These are phyloP conservation scores for Hybos culiciformis DNA, from an alignment of 2,888 invertebrate species.

Conservation along the genomic window DNA sequence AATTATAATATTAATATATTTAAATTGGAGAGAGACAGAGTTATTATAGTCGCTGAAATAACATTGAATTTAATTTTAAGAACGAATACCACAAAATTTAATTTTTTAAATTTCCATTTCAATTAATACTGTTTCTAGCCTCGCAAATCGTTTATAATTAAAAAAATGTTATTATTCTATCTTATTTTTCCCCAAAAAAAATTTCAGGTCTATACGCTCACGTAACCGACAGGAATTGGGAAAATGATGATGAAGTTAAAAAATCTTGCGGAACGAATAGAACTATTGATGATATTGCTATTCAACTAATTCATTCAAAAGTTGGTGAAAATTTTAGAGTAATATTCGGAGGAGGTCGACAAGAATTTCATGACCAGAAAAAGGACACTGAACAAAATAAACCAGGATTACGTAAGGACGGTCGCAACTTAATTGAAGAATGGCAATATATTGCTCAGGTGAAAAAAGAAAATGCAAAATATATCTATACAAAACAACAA, in stretches of 20 bases:
- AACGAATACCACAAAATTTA: too few relatives aligned
- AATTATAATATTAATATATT: too few relatives aligned
- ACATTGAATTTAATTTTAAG: too few relatives aligned
- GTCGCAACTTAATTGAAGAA: conserved; percentile 47
- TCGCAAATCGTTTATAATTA: too few relatives aligned
- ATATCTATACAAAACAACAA: conserved; percentile 39
- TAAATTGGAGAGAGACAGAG: too few relatives aligned
- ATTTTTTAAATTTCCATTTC: too few relatives aligned
- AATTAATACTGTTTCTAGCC: too few relatives aligned
- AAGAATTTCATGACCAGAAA: conserved; percentile 45
- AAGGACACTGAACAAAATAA: conserved; percentile 39
- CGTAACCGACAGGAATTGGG: conserved; percentile 57
- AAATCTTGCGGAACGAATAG: conserved; percentile 32
- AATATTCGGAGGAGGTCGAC: conserved; percentile 63
- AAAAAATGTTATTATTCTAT: too few relatives aligned
- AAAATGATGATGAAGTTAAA: conserved; percentile 45
- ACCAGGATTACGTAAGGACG: conserved; percentile 42
- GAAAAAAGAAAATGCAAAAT: conserved; percentile 26
- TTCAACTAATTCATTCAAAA: conserved; percentile 49
- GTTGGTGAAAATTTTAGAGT: conserved; percentile 60
- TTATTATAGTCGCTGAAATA: too few relatives aligned
- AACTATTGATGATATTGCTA: conserved; percentile 55
- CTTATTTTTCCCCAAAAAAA: too few relatives aligned
- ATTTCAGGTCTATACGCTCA: conserved; percentile 48
- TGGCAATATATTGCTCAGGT: conserved; percentile 44